These are phyloP conservation scores for Salmo trutta DNA, from an alignment of 2,797 vertebrate genomes.

Conservation along the genomic window DNA sequence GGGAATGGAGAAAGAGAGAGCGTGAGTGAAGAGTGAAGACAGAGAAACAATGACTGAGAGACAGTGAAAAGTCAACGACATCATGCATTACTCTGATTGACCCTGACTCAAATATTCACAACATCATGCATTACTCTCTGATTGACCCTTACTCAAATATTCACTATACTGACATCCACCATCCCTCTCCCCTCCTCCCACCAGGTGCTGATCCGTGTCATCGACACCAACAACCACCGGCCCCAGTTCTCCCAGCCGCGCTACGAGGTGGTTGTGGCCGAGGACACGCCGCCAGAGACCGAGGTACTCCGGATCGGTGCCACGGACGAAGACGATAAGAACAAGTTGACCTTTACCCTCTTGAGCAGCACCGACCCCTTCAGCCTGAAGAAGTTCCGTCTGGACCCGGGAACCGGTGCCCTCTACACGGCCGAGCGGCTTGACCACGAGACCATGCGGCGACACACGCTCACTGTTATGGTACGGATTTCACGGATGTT, in stretches of 20 bases:
- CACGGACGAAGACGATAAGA: slow-evolving; percentile 93
- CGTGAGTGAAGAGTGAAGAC: not conserved
- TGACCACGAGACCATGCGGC: slow-evolving; percentile 91
- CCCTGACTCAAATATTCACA: too few species aligned
- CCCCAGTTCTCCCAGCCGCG: slow-evolving; percentile 88
- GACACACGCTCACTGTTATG: slow-evolving; percentile 93
- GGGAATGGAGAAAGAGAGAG: not conserved
- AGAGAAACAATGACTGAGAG: not conserved
- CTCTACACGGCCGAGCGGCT: slow-evolving; percentile 88
- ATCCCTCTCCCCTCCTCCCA: slow-evolving; percentile 1
- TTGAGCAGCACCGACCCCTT: slow-evolving; percentile 91
- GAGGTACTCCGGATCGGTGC: slow-evolving; percentile 91
- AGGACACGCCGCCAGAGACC: slow-evolving; percentile 84
- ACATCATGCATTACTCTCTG: not conserved
- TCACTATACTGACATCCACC: not conserved
- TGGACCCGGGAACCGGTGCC: slow-evolving; percentile 89
- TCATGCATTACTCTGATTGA: too few species aligned
- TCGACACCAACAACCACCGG: slow-evolving; percentile 98
- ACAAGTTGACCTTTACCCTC: slow-evolving; percentile 93
- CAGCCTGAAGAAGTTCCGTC: slow-evolving; percentile 92
- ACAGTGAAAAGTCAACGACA: not conserved
- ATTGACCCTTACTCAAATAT: not conserved
- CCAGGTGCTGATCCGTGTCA: slow-evolving; percentile 93
- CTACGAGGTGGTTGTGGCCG: slow-evolving; percentile 88
- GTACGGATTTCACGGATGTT: slow-evolving; percentile 61